These are phyloP conservation scores for Bombus soroeensis DNA, from an alignment of 1,140 invertebrate species.

Conservation along the genomic window DNA sequence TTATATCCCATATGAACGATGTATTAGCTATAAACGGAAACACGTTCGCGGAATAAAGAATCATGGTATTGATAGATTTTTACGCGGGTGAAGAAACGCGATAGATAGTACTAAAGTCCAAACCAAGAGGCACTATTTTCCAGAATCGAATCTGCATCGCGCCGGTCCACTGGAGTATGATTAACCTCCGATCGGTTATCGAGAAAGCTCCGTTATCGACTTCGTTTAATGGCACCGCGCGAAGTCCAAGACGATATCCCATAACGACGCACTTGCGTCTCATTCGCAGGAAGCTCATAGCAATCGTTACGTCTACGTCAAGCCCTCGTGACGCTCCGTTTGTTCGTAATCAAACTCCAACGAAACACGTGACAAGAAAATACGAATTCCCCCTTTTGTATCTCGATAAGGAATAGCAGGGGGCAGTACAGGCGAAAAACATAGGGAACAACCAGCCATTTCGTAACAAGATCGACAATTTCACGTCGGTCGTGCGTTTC, in stretches of 20 bases:
- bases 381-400: conserved; percentile 23
- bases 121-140: conserved; percentile 3
- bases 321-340: conserved; percentile 48
- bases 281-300: conserved; percentile 53
- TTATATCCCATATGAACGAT: too few species aligned
- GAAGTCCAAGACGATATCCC: conserved; percentile 64
- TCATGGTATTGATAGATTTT: background rate
- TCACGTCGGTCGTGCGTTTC: background rate
- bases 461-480: background rate
- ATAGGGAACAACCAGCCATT: background rate
- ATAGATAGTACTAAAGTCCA: conserved; percentile 21
- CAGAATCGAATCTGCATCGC: conserved; percentile 41
- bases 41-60: too few species aligned
- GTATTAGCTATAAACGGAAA: too few species aligned
- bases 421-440: background rate
- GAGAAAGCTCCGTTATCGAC: conserved; percentile 59
- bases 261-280: conserved; percentile 13
- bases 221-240: conserved; percentile 55
- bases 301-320: conserved; percentile 57
- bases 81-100: background rate
- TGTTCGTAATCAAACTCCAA: conserved; percentile 17
- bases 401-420: background rate
- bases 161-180: conserved; percentile 37
- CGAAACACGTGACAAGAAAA: conserved; percentile 46
- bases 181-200: conserved; percentile 63